A percentile compares a stretch with the other conserved stretches of the same genome.
phyloP scores from a whole-genome alignment of 1,140 invertebrate species.

The Aporrectodea caliginosa region DNA sequence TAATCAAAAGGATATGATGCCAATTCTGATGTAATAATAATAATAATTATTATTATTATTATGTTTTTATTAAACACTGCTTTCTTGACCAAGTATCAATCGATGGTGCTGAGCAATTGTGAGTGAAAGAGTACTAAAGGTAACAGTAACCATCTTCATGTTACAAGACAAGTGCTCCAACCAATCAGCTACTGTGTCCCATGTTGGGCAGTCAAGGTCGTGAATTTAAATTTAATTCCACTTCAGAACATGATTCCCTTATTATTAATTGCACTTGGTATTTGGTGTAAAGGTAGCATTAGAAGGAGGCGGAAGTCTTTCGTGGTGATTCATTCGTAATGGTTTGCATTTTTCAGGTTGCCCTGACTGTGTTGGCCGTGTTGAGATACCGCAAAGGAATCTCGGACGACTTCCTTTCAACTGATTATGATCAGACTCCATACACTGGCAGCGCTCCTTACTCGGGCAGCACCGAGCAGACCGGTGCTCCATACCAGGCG shows the following conservation, averaged over 20 bases:
- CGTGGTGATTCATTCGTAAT: neutral
- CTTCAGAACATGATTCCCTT: no score
- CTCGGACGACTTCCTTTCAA: constrained; percentile 80
- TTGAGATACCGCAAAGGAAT: constrained; percentile 80
- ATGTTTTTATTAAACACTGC: no score
- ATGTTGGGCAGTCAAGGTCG: neutral
- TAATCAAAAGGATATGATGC: no score
- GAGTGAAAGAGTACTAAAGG: no score
- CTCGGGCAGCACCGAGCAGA: neutral
- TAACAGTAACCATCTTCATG: neutral
- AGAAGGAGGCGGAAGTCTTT: neutral
- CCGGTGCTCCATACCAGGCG: neutral
- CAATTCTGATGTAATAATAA: no score
- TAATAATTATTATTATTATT: no score
- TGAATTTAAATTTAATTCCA: neutral
- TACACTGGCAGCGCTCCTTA: neutral
- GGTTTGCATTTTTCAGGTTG: constrained; percentile 63
- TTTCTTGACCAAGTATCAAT: no score
- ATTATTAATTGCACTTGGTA: no score
- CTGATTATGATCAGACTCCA: neutral
- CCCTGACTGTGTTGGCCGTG: constrained; percentile 84
- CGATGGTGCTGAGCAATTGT: no score
- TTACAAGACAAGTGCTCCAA: neutral
- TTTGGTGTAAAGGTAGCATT: neutral
- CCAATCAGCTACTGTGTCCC: neutral